Evolutionary conservation across 2,888 invertebrate genomes (phyloP), one percentile per base, ranked within the genome.

Genomic region (Vannuccia rotundouncinata): DNA sequence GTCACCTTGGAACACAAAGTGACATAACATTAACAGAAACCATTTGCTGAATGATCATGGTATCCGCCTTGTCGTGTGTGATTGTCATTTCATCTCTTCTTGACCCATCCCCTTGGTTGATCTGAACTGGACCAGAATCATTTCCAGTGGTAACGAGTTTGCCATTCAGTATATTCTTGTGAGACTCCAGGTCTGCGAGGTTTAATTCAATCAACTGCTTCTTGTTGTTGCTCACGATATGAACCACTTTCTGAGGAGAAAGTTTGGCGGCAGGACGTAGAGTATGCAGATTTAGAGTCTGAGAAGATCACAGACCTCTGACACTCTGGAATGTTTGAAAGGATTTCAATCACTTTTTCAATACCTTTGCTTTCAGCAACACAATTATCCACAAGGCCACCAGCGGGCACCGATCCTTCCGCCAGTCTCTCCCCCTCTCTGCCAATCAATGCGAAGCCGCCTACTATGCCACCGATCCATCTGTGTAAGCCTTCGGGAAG

Each of bases 241-340:
- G n/a, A n/a, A n/a, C n/a, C n/a, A n/a, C n/a, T n/a, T n/a, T n/a
- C n/a, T n/a, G n/a, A n/a, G n/a, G n/a, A 28, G 82, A 82, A 29
- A 82, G 73, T 22, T 27, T 66, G 66, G 66, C 66, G 13, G 66
- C 66, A 66, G 66, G 66, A 66, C 66, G 66, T 66, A 66, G 66
- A 66, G 66, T 66, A 66, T 45, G 45, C 45, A 45, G 45, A 45
- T 17, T 45, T 45, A 45, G 45, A 45, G 45, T 45, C 45, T 45
- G 45, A 10, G 45, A 45, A 45, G 45, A 45, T 45, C 45, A 45
- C 45, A 45, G 45, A 5, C 17, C 45, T 45, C 45, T 45, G 45
- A 5, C 45, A 85, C 60, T 81, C 82, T 30, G 84, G 85, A 27
- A 83, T 84, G 25, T 83, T 85, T 5, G 82, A 84, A 17, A 45